These are phyloP conservation scores for Indri indri DNA, from an alignment of 2,113 vertebrate genomes.

Conservation along the genomic window DNA sequence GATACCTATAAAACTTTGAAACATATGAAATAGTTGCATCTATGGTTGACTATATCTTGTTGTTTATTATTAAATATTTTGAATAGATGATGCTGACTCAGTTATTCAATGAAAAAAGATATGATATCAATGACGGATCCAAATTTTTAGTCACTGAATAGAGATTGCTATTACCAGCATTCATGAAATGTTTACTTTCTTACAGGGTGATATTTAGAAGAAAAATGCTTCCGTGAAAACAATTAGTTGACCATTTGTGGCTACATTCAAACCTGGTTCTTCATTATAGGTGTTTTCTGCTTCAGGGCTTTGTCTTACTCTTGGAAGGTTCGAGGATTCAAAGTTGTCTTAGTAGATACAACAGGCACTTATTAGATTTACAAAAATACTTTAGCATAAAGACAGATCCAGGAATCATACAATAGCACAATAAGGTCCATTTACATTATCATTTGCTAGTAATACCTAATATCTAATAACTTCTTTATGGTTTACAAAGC, in stretches of 20 bases:
- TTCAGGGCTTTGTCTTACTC: slow-evolving; percentile 2
- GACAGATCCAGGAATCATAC: neutral
- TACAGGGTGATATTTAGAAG: neutral
- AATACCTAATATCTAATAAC: neutral
- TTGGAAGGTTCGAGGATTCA: slow-evolving; percentile 19
- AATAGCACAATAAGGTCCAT: neutral
- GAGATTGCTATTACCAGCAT: neutral
- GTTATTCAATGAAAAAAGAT: neutral
- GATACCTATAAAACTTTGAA: slow-evolving; percentile 1
- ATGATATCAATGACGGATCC: neutral
- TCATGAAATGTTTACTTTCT: neutral
- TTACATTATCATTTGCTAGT: neutral
- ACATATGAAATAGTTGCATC: neutral
- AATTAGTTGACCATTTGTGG: neutral
- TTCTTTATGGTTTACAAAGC: slow-evolving; percentile 4
- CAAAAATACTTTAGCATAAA: slow-evolving; percentile 1
- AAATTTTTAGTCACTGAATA: neutral
- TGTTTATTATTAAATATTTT: slow-evolving; percentile 24
- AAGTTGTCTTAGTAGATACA: neutral
- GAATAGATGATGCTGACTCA: neutral
- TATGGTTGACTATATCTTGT: neutral
- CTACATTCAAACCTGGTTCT: neutral
- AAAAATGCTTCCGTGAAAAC: neutral
- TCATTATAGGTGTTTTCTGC: neutral
- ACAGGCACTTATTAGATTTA: neutral